These are phyloP conservation scores for Perognathus longimembris DNA, from an alignment of 2,113 vertebrate species.

Conservation along the genomic window DNA sequence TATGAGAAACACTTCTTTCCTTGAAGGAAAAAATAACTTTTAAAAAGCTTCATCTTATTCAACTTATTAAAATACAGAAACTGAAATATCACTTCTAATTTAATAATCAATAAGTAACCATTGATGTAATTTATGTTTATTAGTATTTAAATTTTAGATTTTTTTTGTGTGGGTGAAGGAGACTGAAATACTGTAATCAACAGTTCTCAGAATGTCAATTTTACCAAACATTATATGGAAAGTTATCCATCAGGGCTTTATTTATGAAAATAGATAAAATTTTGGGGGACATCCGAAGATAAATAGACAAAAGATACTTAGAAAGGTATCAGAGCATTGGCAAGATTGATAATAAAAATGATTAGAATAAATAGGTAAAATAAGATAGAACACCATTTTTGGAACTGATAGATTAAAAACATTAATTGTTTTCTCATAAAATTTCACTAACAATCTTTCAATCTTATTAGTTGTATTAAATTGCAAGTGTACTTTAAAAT, in stretches of 20 bases:
- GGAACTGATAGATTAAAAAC: not conserved
- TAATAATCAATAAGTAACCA: not conserved
- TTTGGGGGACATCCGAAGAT: not conserved
- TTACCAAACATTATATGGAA: slow-evolving; percentile 1
- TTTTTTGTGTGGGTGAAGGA: not conserved
- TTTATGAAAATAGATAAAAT: slow-evolving; percentile 21
- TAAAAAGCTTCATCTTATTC: not conserved
- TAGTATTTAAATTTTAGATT: slow-evolving; percentile 30
- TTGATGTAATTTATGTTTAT: not conserved
- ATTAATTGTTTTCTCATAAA: not conserved
- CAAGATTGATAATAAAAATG: slow-evolving; percentile 6
- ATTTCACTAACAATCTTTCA: not conserved
- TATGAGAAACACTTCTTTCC: not conserved
- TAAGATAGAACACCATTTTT: slow-evolving; percentile 19
- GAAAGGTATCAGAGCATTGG: not conserved
- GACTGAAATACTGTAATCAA: slow-evolving; percentile 30
- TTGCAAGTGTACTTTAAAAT: not conserved
- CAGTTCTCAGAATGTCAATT: slow-evolving; percentile 7
- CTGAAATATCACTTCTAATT: not conserved
- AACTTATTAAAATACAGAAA: not conserved
- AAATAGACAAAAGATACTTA: slow-evolving; percentile 8
- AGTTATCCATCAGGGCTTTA: not conserved
- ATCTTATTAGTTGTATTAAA: not conserved
- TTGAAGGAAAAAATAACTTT: not conserved
- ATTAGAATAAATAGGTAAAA: not conserved